phyloP scores from a whole-genome alignment of 2,888 invertebrate species.

The Furcula furcula region DNA sequence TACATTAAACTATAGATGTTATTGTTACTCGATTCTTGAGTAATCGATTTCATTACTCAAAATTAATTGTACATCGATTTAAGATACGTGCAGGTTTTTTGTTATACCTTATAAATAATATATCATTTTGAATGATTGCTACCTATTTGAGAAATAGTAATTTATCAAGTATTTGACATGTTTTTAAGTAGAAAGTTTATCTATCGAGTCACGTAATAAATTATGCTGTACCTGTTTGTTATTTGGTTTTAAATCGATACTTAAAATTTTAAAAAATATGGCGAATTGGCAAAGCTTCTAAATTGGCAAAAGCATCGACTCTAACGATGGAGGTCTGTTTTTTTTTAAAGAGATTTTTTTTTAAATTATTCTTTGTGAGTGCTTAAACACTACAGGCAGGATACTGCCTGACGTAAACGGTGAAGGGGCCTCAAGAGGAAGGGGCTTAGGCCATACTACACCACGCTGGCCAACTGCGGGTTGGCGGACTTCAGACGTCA shows the following conservation, averaged over 20 bases:
- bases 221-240: not conserved
- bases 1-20: constrained; percentile 46
- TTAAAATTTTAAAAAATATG: not conserved
- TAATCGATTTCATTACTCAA: constrained; percentile 21
- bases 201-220: not conserved
- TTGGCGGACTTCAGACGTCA: too few species aligned
- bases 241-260: not conserved
- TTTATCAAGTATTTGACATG: constrained; percentile 16
- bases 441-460: too few species aligned
- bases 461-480: too few species aligned
- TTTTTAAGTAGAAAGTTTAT: constrained; percentile 5
- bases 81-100: constrained; percentile 15
- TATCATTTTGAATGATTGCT: constrained; percentile 17
- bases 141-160: constrained; percentile 9
- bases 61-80: constrained; percentile 19
- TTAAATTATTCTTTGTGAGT: too few species aligned
- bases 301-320: too few species aligned
- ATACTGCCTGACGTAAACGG: too few species aligned
- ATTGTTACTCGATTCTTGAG: constrained; percentile 22
- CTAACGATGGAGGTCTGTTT: too few species aligned
- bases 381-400: too few species aligned
- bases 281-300: too few species aligned
- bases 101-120: constrained; percentile 11
- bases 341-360: too few species aligned
- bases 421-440: too few species aligned